Evolutionary conservation across 2,113 vertebrate species (phyloP), one percentile per base, ranked within the genome.

Genomic region (Sorex fumeus): DNA sequence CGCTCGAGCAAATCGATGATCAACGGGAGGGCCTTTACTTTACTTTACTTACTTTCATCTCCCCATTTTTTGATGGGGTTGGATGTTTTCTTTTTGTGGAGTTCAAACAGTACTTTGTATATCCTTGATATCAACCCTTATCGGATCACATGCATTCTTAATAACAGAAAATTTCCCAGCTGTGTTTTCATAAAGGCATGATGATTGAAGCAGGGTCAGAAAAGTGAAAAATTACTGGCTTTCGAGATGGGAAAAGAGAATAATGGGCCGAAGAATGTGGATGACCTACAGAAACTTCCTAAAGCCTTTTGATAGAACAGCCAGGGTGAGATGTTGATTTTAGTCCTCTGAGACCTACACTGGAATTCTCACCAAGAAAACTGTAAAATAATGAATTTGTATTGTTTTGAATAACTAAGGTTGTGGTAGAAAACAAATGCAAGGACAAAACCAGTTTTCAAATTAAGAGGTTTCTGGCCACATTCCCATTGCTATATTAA

Each of bases 371-470:
- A 16, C 67, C 30, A 91, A 78, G 1, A n/a, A 9, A 88, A 71
- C 3, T 50, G 6, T 45, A 82, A 66, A n/a, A 84, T 43, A 85
- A 77, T 75, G 71, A 80, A 36, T 60, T 1, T 53, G 28, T 75
- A 15, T 66, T 76, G 66, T 74, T 76, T 57, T 84, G 74, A 82
- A 28, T 12, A 23, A 86, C 8, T 64, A 82, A 67, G 23, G 83
- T 67, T 77, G 11, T 43, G 11, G 3, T 64, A 64, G 62, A 25
- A 64, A 64, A 64, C 23, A 7, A 64, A 64, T 43, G 66, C 0
- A 90, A 91, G 19, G 81, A 27, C 15, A 91, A 88, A 88, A 11
- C 60, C n/a, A 84, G 30, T 64, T 66, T 47, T 47, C 13, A 67
- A 74, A 60, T 93, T 66, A 72, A 85, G 8, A 62, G 19, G 40